Evolutionary conservation across 1,140 invertebrate genomes (phyloP).

Genomic region (Lepidostoma basale): DNA sequence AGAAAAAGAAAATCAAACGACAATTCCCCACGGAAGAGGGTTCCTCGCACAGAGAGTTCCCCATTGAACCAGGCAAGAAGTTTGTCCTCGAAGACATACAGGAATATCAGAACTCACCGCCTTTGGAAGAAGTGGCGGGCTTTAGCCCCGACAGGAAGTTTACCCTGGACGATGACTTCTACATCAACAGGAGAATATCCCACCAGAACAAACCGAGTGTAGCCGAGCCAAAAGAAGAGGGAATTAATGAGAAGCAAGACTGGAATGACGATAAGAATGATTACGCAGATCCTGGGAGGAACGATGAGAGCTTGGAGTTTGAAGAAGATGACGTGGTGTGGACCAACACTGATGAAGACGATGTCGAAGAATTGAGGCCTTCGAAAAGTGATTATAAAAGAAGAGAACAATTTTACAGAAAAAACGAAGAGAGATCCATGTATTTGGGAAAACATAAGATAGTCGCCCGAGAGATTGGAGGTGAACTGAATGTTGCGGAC

Average conservation of each 20-base stretch:
- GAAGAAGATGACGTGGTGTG: slow-evolving; percentile 36
- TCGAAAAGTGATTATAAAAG: slow-evolving; percentile 1
- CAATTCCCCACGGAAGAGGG: slow-evolving; percentile 17
- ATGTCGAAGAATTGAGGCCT: slow-evolving; percentile 5
- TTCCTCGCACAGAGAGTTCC: neutral
- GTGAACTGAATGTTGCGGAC: neutral
- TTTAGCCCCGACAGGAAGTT: slow-evolving; percentile 29
- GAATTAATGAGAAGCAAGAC: slow-evolving; percentile 20
- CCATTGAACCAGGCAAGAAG: neutral
- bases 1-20: slow-evolving; percentile 39
- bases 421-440: neutral
- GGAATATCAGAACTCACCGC: slow-evolving; percentile 25
- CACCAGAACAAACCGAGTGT: slow-evolving; percentile 42
- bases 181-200: slow-evolving; percentile 36
- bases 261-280: slow-evolving; percentile 19
- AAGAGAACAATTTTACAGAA: neutral
- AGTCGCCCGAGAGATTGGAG: neutral
- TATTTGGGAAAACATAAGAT: slow-evolving; percentile 32
- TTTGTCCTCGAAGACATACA: neutral
- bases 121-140: slow-evolving; percentile 33
- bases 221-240: slow-evolving; percentile 3
- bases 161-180: slow-evolving; percentile 38
- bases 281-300: neutral
- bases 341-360: slow-evolving; percentile 31
- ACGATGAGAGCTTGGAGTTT: slow-evolving; percentile 25